Conservation (phyloP, 1,140 invertebrate species). For the Drosophila mojavensis region DNA sequence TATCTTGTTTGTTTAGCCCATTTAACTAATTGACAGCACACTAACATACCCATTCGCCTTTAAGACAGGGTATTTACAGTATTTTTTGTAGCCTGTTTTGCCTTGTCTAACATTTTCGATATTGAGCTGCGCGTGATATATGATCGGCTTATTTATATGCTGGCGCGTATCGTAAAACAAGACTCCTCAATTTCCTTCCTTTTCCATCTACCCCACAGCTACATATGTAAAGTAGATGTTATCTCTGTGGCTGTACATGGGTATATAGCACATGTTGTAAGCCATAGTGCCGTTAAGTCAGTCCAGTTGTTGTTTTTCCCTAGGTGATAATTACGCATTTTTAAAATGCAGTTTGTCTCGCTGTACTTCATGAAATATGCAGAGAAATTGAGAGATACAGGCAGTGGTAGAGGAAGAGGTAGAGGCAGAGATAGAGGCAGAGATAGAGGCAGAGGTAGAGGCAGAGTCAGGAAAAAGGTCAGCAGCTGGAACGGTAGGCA, state of each 20-base stretch:
- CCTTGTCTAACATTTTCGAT: background rate
- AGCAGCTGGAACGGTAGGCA: background rate
- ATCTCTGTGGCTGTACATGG: slow-evolving; percentile 5
- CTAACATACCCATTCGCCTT: background rate
- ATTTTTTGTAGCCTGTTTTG: too few relatives aligned
- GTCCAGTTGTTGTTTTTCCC: slow-evolving; percentile 40
- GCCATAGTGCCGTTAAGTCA: slow-evolving; percentile 5
- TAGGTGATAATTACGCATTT: slow-evolving; percentile 47
- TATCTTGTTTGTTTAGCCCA: too few relatives aligned
- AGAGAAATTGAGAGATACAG: background rate
- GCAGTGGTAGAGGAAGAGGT: too few relatives aligned
- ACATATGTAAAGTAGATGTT: slow-evolving; percentile 12
- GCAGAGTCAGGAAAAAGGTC: background rate
- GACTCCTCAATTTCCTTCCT: background rate
- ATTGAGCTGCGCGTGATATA: slow-evolving; percentile 19
- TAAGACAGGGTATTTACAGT: background rate
- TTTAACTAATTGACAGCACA: background rate
- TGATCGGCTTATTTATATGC: slow-evolving; percentile 17
- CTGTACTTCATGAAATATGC: slow-evolving; percentile 41
- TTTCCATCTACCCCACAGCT: background rate
- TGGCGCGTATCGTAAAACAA: background rate
- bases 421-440: too few relatives aligned
- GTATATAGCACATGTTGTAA: background rate
- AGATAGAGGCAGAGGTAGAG: too few relatives aligned
- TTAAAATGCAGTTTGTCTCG: slow-evolving; percentile 35